phyloP scores from a whole-genome alignment of 2,888 invertebrate species.

The Notodonta ziczac region DNA sequence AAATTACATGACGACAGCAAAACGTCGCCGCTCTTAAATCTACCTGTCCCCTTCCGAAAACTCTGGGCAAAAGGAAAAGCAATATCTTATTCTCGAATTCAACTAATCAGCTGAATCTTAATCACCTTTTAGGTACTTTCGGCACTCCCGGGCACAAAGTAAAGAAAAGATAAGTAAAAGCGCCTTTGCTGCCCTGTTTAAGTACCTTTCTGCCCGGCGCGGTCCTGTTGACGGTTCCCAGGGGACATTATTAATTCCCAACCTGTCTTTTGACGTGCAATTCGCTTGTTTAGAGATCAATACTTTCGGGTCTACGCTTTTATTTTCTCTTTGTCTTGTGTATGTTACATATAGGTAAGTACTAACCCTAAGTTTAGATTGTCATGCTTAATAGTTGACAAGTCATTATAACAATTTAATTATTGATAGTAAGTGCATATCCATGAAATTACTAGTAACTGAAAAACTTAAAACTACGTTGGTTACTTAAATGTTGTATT shows the following conservation, averaged over 20 bases:
- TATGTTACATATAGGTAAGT: not conserved
- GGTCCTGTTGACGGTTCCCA: conserved; percentile 43
- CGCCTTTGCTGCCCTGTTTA: conserved; percentile 40
- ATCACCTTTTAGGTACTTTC: conserved; percentile 55
- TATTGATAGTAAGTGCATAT: no score
- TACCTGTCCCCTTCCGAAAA: conserved; percentile 26
- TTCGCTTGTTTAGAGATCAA: conserved; percentile 19
- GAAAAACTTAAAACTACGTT: no score
- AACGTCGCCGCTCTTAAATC: conserved; percentile 30
- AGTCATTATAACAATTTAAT: no score
- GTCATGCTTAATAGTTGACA: no score
- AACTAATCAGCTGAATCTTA: conserved; percentile 60
- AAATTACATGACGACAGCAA: conserved; percentile 19
- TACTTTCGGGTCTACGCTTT: not conserved
- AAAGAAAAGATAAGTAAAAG: conserved; percentile 53
- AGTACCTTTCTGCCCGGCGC: conserved; percentile 38
- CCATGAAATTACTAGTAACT: no score
- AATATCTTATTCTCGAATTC: conserved; percentile 54
- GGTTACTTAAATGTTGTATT: no score
- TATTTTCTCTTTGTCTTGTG: not conserved
- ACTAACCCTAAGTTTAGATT: no score
- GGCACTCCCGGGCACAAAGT: conserved; percentile 46
- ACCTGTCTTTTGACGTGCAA: conserved; percentile 40
- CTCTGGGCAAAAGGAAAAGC: conserved; percentile 41
- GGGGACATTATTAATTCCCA: conserved; percentile 51